These are phyloP conservation scores for Henricia sp. DNA, from an alignment of 53 echinoderm and acorn worm genomes.

Conservation along the genomic window DNA sequence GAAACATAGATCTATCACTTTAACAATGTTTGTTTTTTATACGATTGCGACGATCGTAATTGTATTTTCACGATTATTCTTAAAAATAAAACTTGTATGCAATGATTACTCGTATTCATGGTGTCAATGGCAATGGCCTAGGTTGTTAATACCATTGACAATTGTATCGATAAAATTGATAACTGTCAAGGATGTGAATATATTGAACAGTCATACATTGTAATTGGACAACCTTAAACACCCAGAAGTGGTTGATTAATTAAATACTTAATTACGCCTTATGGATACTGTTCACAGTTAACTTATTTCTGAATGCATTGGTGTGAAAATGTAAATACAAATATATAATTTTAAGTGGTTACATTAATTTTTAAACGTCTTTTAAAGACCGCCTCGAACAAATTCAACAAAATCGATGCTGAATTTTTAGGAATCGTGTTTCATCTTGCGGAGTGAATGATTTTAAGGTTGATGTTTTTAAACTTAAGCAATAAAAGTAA, in stretches of 20 bases:
- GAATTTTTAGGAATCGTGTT: neutral
- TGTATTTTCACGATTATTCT: neutral
- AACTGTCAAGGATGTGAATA: neutral
- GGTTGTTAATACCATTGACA: too few species aligned
- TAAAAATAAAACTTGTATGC: neutral
- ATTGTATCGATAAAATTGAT: too few species aligned
- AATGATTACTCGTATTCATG: neutral
- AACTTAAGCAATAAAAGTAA: too few species aligned
- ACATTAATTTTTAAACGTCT: neutral
- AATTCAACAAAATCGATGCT: neutral
- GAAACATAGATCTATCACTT: neutral
- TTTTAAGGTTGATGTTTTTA: neutral
- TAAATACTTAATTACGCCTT: conserved; percentile 1
- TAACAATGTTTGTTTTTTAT: neutral
- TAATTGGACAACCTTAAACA: neutral
- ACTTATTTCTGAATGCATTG: neutral
- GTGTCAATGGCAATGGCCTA: conserved; percentile 12
- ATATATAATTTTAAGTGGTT: neutral
- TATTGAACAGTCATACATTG: neutral
- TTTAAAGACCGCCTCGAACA: neutral
- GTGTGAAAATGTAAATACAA: neutral
- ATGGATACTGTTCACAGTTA: neutral
- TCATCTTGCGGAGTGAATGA: neutral
- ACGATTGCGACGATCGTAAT: neutral
- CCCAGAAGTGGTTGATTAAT: neutral